Conservation (phyloP, 2,888 invertebrate species). For the Lordiphosa andalusiaca region DNA sequence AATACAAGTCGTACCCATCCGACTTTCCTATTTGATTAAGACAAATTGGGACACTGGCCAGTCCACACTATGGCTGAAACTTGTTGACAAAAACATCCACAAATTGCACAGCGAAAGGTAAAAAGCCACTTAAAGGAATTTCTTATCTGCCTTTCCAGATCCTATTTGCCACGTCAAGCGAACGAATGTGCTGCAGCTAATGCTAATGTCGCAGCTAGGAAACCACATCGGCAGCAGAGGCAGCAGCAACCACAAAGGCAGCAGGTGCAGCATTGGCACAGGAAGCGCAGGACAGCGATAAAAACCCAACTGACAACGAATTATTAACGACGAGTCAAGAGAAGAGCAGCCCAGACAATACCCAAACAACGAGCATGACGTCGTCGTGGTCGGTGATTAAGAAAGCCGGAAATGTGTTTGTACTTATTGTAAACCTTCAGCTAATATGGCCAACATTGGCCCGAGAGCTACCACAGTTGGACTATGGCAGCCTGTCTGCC, state of each 20-base stretch:
- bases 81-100: constrained; percentile 47
- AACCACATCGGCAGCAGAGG: constrained; percentile 14
- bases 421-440: constrained; percentile 54
- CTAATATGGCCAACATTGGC: constrained; percentile 48
- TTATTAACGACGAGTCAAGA: constrained; percentile 49
- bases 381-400: constrained; percentile 49
- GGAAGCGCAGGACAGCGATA: constrained; percentile 54
- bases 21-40: too few species aligned
- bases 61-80: constrained; percentile 33
- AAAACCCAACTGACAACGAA: constrained; percentile 47
- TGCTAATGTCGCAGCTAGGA: constrained; percentile 46
- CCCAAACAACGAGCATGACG: constrained; percentile 38
- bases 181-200: constrained; percentile 48
- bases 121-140: constrained; percentile 53
- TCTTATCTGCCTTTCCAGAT: constrained; percentile 65
- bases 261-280: constrained; percentile 55
- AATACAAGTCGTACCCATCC: too few species aligned
- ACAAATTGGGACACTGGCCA: constrained; percentile 10
- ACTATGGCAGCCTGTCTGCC: constrained; percentile 45
- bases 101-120: constrained; percentile 42
- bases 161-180: constrained; percentile 36
- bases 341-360: constrained; percentile 20
- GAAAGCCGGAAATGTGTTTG: constrained; percentile 66
- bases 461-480: constrained; percentile 46
- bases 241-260: constrained; percentile 31